Evolutionary conservation across 2,888 invertebrate genomes (phyloP).

Genomic region (Hydroisotoma schaefferi): DNA sequence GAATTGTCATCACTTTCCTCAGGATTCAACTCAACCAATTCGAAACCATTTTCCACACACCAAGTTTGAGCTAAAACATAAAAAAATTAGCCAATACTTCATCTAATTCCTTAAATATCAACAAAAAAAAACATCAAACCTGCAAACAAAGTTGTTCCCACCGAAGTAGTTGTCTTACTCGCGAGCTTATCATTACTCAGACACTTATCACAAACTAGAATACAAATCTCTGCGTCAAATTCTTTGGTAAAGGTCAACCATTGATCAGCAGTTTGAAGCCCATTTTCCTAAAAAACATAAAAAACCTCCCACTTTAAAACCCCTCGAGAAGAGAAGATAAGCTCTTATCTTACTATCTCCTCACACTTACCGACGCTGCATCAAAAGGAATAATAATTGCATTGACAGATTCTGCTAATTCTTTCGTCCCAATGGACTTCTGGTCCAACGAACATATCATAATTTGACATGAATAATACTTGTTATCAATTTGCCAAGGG

Average conservation of each 20-base stretch:
- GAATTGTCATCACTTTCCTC: slow-evolving; percentile 54
- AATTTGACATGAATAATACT: slow-evolving; percentile 67
- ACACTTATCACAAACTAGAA: slow-evolving; percentile 60
- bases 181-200: slow-evolving; percentile 50
- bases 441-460: slow-evolving; percentile 58
- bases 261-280: slow-evolving; percentile 53
- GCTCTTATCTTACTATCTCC: background rate
- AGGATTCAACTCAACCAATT: slow-evolving; percentile 65
- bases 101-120: slow-evolving; percentile 3
- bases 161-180: background rate
- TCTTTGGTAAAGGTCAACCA: slow-evolving; percentile 56
- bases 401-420: slow-evolving; percentile 57
- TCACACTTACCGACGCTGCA: slow-evolving; percentile 50
- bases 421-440: slow-evolving; percentile 55
- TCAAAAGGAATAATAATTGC: slow-evolving; percentile 65
- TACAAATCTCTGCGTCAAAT: slow-evolving; percentile 58
- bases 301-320: background rate
- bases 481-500: slow-evolving; percentile 64
- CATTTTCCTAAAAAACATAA: slow-evolving; percentile 51
- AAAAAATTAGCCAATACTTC: slow-evolving; percentile 4
- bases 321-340: background rate
- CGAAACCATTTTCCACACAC: slow-evolving; percentile 66
- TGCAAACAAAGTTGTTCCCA: slow-evolving; percentile 50
- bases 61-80: slow-evolving; percentile 58
- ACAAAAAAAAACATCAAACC: slow-evolving; percentile 40